Evolutionary conservation across 1,140 invertebrate species (phyloP), one percentile per base, ranked within the genome.

Genomic region (Temnothorax longispinosus): DNA sequence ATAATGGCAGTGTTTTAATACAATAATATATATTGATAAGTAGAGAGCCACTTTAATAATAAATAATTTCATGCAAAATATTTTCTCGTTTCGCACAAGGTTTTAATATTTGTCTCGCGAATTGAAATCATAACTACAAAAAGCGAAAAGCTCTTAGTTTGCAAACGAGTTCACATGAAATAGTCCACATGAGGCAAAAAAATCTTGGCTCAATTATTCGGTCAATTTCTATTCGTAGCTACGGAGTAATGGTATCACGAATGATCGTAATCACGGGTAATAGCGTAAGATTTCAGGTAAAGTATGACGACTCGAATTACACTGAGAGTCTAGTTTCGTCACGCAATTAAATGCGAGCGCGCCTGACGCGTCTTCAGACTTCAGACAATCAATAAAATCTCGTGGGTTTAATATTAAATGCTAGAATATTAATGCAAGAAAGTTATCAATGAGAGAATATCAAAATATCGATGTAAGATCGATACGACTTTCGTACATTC

Each of bases 211-310:
- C 11, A 3, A 38, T 44, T 47, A 56, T 72, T 54, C 32, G 1
- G 15, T 41, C 21, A 71, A 47, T 11, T 21, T 67, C 7, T 38
- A 71, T n/a, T 38, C 11, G 54, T 18, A 47, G 21, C 11, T 67
- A 32, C 15, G 13, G 21, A 65, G n/a, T 27, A 27, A 27, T 56
- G 4, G 38, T 71, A 56, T 71, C 47, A 38, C 21, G 21, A 58
- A 58, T 32, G 27, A 35, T 60, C 11, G 11, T 54, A 80, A 80
- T 67, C 67, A 60, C 65, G 15, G 6, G 52, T 21, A 80, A 80
- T 58, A 82, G 27, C 47, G 47, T 82, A 82, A 58, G 64, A 72
- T 82, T 82, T 82, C 78, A 72, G 65, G 8, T 27, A 71, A 47
- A 82, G 41, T 58, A 69, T 35, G 64, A 35, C 47, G 44, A 78